phyloP scores from a whole-genome alignment of 1,140 invertebrate species.

The Drosophila punjabiensis region DNA sequence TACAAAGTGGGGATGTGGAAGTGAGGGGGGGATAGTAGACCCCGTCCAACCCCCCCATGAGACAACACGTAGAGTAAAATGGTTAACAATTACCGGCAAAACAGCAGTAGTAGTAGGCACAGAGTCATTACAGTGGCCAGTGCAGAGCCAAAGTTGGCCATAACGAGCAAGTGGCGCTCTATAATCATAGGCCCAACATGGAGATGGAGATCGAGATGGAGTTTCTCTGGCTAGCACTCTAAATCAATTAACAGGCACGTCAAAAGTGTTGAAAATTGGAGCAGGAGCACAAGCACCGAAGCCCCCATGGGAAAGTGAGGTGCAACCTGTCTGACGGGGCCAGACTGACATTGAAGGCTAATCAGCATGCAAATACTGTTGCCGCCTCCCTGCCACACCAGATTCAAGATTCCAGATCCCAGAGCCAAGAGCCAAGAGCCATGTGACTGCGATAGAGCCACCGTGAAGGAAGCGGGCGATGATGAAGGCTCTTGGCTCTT shows the following conservation, averaged over 20 bases:
- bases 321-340: slow-evolving; percentile 63
- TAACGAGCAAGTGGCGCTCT: slow-evolving; percentile 79
- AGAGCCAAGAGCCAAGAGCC: slow-evolving; percentile 46
- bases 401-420: slow-evolving; percentile 62
- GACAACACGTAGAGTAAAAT: slow-evolving; percentile 64
- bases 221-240: slow-evolving; percentile 61
- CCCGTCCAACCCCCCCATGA: slow-evolving; percentile 47
- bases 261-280: slow-evolving; percentile 84
- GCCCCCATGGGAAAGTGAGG: slow-evolving; percentile 42
- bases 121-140: slow-evolving; percentile 78
- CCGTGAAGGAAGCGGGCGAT: slow-evolving; percentile 27
- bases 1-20: background rate
- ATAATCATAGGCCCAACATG: slow-evolving; percentile 69
- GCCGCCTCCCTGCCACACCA: slow-evolving; percentile 65
- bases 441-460: slow-evolving; percentile 72
- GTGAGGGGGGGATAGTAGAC: background rate
- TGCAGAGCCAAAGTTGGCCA: slow-evolving; percentile 68
- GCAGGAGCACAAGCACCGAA: slow-evolving; percentile 17
- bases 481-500: slow-evolving; percentile 18
- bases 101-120: slow-evolving; percentile 34
- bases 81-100: slow-evolving; percentile 55
- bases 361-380: slow-evolving; percentile 84
- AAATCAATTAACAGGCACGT: slow-evolving; percentile 83
- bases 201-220: slow-evolving; percentile 22
- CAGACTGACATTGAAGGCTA: slow-evolving; percentile 68